These are phyloP conservation scores for Pollenia amentaria DNA, from an alignment of 2,888 invertebrate species.

Conservation along the genomic window DNA sequence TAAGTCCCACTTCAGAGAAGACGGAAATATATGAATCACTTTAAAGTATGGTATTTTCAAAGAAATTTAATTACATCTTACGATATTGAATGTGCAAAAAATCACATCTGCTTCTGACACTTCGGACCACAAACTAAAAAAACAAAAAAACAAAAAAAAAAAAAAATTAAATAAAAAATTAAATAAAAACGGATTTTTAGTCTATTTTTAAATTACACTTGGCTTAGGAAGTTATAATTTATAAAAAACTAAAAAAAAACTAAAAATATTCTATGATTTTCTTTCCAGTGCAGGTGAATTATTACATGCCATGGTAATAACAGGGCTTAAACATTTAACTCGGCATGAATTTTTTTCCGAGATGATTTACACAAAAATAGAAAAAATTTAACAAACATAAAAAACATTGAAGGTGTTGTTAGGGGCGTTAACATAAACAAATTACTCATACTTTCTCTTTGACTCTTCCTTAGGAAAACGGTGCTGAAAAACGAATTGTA, in stretches of 20 bases:
- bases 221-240: background rate
- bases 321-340: constrained; percentile 65
- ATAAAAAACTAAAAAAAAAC: background rate
- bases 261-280: background rate
- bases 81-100: constrained; percentile 28
- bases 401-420: constrained; percentile 52
- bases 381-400: constrained; percentile 9
- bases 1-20: no score
- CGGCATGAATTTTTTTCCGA: constrained; percentile 55
- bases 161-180: constrained; percentile 52
- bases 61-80: no score
- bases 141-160: background rate
- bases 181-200: no score
- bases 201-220: constrained; percentile 1
- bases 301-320: constrained; percentile 49
- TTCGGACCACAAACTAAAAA: background rate
- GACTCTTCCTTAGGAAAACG: constrained; percentile 19
- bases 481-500: constrained; percentile 52
- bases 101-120: constrained; percentile 8
- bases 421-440: constrained; percentile 56
- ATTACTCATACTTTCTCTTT: constrained; percentile 27
- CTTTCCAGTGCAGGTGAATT: constrained; percentile 57
- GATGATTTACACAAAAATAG: constrained; percentile 45
- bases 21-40: no score
- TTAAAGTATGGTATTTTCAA: no score